Percentiles rank a stretch among this genome's conserved stretches.
These are phyloP conservation scores for Leucania comma DNA, from an alignment of 2,888 invertebrate genomes.

Conservation along the genomic window DNA sequence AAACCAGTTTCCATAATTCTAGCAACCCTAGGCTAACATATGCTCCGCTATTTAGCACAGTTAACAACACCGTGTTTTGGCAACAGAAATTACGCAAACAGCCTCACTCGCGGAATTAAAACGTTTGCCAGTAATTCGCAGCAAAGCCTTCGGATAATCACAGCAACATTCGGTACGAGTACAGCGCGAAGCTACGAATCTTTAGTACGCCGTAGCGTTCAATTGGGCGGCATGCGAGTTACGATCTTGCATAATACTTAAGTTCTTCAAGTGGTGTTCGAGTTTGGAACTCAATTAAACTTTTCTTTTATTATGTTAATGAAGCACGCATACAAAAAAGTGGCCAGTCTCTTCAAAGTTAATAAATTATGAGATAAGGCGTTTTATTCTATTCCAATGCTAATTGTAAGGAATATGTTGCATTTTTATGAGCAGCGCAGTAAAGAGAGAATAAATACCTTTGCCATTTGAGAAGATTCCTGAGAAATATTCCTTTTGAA, in stretches of 20 bases:
- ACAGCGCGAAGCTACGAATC: conserved; percentile 57
- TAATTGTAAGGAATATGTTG: conserved; percentile 58
- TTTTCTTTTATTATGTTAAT: conserved; percentile 77
- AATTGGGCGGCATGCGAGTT: conserved; percentile 67
- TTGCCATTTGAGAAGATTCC: conserved; percentile 16
- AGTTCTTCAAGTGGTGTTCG: conserved; percentile 67
- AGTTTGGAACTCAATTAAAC: conserved; percentile 76
- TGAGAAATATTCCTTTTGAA: conserved; percentile 8
- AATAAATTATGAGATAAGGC: conserved; percentile 65
- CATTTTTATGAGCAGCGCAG: conserved; percentile 50
- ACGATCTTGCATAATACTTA: conserved; percentile 70
- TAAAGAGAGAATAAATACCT: conserved; percentile 31
- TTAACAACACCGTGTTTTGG: conserved; percentile 58
- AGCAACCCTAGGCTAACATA: conserved; percentile 50
- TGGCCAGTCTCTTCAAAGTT: conserved; percentile 53
- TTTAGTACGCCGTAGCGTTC: conserved; percentile 63
- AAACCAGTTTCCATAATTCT: conserved; percentile 31
- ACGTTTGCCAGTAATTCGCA: conserved; percentile 57
- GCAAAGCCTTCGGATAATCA: conserved; percentile 63
- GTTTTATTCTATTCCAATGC: conserved; percentile 55
- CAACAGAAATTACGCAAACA: conserved; percentile 62
- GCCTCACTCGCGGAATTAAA: conserved; percentile 60
- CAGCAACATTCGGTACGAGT: conserved; percentile 61
- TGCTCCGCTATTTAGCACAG: conserved; percentile 46
- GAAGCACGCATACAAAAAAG: conserved; percentile 68